Evolutionary conservation across 92 coral and sea anemone genomes (phyloP), one percentile per base, ranked within the genome.

Genomic region (Galaxea fascicularis): DNA sequence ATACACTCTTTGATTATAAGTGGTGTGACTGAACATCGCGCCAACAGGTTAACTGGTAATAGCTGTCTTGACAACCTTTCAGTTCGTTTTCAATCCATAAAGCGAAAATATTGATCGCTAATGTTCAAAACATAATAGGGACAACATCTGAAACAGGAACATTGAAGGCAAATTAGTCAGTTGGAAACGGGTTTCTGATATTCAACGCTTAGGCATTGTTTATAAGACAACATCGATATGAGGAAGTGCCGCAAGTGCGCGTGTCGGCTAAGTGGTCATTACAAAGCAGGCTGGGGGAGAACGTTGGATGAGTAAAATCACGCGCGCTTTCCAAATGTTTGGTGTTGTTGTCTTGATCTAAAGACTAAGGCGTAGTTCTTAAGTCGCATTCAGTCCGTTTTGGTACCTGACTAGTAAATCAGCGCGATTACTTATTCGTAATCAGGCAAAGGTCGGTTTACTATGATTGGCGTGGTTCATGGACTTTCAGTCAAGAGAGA

Each of bases 81-180:
- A 18, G 49, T 30, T 45, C 73, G 14, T 11, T 29, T 16, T 16
- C 60, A 27, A 47, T 47, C 26, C 73, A 10, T 12, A 22, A 28
- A 57, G 31, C 31, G 21, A 12, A 14, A 58, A 59, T 25, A 35
- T n/a, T 30, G 21, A 3, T 26, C 20, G 51, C 44, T 65, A 58
- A 10, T 62, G 62, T 15, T 78, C 64, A 64, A 18, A 78, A 44
- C 44, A 64, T 52, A n/a, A 65, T 7, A 8, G 83, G 83, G 18
- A 29, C 73, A 65, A 78, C 47, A 65, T 78, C 83, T 78, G 83
- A 78, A 78, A 78, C 21, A 65, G 46, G 47, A 65, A 26, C 17
- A 78, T 4, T 17, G 70, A 49, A 25, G 27, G n/a, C 15, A 46
- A 65, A 26, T 26, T 64, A 28, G 72, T 78, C n/a, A n/a, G n/a